Evolutionary conservation across 2,888 invertebrate species (phyloP), one percentile per base, ranked within the genome.

Genomic region (Pseudolycoriella hygida): DNA sequence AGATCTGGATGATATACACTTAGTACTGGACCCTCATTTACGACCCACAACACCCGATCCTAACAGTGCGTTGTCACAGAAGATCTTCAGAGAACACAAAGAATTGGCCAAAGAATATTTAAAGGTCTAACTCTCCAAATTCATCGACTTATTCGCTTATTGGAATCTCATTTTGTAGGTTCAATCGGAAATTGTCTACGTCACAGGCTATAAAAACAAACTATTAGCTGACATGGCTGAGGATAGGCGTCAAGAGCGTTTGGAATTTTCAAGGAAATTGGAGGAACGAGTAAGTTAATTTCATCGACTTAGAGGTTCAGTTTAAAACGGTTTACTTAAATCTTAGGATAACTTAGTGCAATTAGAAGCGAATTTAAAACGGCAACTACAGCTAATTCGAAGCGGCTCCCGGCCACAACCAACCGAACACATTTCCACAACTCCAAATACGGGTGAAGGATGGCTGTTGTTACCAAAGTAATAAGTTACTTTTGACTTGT

Each of bases 81-180:
- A 80, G 52, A 83, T 93, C 56, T 93, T 84, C 60, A 79, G 89
- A 52, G 85, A 90, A 56, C 92, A 93, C 60, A 85, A 84, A 58
- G 73, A 85, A 66, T 66, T 90, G 53, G 88, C 88, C 47, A 79
- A 87, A 62, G 86, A 92, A 64, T 90, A 87, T 67, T 73, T 90
- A 47, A 82, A 81, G 65, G 83, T 87, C 53, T 34, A 12, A 18
- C 11, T 8, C 17, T 3, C 12, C 12, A 30, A 32, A 11, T 43
- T 40, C 40, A 14, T 37, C 37, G 11, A 14, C 6, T 37, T 37
- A 6, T 37, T 12, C 14, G 5, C 31, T 34, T 20, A 14, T n/a
- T 15, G 19, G 12, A n/a, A n/a, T 37, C 48, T 19, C 51, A 18
- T 43, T 65, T 10, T n/a, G n/a, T 62, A 76, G 76, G 71, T 74